phyloP scores from a whole-genome alignment of 2,113 vertebrate genomes.

The Ochotona princeps region DNA sequence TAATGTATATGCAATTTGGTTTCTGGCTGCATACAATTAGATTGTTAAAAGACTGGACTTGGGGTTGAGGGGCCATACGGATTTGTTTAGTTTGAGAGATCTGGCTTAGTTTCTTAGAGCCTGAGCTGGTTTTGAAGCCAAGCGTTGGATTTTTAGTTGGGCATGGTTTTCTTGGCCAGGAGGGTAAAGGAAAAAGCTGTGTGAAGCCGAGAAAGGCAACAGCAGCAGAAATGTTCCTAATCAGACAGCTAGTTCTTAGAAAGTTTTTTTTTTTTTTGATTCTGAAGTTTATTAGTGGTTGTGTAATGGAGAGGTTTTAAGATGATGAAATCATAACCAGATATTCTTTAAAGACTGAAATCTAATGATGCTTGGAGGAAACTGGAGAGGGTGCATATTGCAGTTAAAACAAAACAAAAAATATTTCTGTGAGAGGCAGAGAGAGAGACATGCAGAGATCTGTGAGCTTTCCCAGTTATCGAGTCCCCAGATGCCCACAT shows the following conservation, averaged over 20 bases:
- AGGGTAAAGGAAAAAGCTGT: neutral
- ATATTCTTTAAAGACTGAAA: slow-evolving; percentile 32
- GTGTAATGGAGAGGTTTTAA: neutral
- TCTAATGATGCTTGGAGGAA: neutral
- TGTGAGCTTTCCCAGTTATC: no score
- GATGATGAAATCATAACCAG: slow-evolving; percentile 19
- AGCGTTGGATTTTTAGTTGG: slow-evolving; percentile 21
- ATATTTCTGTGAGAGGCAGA: no score
- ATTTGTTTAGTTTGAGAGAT: slow-evolving; percentile 44
- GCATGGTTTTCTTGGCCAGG: neutral
- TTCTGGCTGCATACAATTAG: slow-evolving; percentile 48
- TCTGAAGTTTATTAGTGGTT: slow-evolving; percentile 42
- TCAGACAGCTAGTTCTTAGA: slow-evolving; percentile 42
- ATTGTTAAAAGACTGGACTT: slow-evolving; percentile 50
- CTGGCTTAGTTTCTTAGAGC: slow-evolving; percentile 26
- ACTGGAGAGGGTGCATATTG: neutral
- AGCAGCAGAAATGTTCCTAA: neutral
- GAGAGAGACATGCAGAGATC: no score
- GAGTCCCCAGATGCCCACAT: no score
- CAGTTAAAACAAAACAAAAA: neutral
- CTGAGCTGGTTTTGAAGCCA: neutral
- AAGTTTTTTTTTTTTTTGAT: slow-evolving; percentile 1
- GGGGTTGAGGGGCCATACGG: neutral
- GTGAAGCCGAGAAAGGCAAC: neutral
- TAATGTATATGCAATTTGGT: slow-evolving; percentile 35